Conservation (phyloP, 37 sponge, comb jelly and placozoan species). For the Beroe forskalii region DNA sequence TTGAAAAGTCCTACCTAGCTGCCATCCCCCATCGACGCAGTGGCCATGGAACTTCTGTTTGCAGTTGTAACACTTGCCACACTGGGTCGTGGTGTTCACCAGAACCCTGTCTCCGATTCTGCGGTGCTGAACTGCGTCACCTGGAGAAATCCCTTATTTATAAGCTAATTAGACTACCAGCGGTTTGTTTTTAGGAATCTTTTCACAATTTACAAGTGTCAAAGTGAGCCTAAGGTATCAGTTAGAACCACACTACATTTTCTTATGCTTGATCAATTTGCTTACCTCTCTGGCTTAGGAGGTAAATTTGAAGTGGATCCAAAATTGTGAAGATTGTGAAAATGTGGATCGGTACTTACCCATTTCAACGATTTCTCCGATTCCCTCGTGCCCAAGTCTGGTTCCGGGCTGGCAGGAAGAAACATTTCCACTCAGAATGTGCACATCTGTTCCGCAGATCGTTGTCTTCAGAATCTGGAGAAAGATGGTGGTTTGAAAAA, state of each 20-base stretch:
- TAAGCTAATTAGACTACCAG: too few relatives aligned
- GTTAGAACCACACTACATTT: too few relatives aligned
- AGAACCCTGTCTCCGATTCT: background rate
- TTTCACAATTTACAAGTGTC: too few relatives aligned
- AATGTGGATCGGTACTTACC: background rate
- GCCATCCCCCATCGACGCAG: conserved; percentile 19
- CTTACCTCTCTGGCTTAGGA: too few relatives aligned
- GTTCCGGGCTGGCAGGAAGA: background rate
- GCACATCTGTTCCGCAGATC: background rate
- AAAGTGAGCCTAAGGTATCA: too few relatives aligned
- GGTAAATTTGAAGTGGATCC: too few relatives aligned
- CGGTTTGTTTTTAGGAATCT: too few relatives aligned
- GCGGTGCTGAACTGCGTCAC: background rate
- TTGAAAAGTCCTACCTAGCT: background rate
- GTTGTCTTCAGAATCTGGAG: conserved; percentile 10
- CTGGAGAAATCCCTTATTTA: too few relatives aligned
- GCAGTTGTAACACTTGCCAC: conserved; percentile 9
- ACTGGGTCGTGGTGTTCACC: background rate
- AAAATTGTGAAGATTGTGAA: too few relatives aligned
- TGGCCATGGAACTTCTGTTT: conserved; percentile 1
- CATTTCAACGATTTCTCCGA: background rate
- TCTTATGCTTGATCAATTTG: too few relatives aligned
- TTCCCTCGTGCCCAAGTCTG: conserved; percentile 2
- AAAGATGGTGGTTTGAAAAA: background rate
- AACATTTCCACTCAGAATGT: conserved; percentile 19